Base-by-base conservation (phyloP, 2,797 vertebrate genomes). In the Meriones psammophilus region DNA sequence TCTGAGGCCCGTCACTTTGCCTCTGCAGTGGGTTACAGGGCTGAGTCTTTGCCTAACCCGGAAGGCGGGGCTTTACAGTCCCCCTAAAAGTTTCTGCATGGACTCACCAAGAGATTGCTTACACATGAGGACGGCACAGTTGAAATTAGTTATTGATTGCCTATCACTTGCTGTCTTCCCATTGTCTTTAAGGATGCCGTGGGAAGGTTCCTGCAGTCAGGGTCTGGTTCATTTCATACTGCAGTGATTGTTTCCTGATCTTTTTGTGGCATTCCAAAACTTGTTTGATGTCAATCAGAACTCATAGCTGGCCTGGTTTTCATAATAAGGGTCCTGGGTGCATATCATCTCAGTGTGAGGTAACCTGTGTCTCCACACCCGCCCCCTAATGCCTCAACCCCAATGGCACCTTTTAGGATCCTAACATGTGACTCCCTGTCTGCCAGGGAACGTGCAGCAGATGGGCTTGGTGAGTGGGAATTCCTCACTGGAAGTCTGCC, bases 91-190 rank as follows among this genome's bases (percentile, higher is more conserved):
- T 39, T 60, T 28, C 68, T 14, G 0, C 8, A 13, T 26, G 0
- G 20, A 54, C 66, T 62, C 78, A 24, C 78, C n/a, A 20, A 89
- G 71, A 80, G 88, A 78, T 94, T 94, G 54, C 71, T 79, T 94
- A 88, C 93, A 86, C 88, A 73, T 92, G 74, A 69, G 54, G 10
- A 8, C n/a, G 6, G 77, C 1, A 0, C 12, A 30, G 86, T 60
- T 68, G 94, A 76, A 97, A 97, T 97, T 92, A 91, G 86, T 90
- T 96, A 97, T 97, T n/a, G 87, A 95, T 94, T 68, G 86, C 28
- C 62, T 69, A 14, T 93, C 87, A 93, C 94, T 96, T 94, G 84
- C 56, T 76, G 10, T 77, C 69, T 94, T 89, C 56, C 79, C 56
- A 15, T 64, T 79, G 92, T 91, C 94, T 96, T 89, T 91, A 94